Base-by-base conservation (phyloP, 2,113 vertebrate species). In the Elephas maximus region DNA sequence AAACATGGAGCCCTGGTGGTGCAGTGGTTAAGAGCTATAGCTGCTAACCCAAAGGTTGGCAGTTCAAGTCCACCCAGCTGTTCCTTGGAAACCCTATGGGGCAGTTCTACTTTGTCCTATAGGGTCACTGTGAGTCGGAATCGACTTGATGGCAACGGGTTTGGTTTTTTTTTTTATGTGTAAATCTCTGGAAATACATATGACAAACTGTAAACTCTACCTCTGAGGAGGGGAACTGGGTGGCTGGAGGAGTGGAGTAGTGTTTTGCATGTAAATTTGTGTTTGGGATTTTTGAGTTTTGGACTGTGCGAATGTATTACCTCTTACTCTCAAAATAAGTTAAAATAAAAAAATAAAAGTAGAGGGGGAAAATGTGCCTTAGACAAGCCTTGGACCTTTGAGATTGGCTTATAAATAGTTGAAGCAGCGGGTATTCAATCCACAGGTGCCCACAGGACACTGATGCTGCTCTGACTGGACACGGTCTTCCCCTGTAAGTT, bases 401-500 rank as follows among this genome's bases (percentile, higher is more conserved):
- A 30, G 41, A 45, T 37, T 10, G 71, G 73, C 11, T 53, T 20
- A 37, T 48, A 6, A 17, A 15, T 0, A 41, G 51, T 33, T 28
- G 9, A 41, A 62, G 71, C 1, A 8, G 44, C 17, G 30, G 18
- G 0, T 0, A 5, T 5, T 21, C 6, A 6, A 26, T 1, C 28
- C 23, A 9, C 23, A 51, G 81, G 41, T 5, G 15, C 14, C 74
- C 51, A 21, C 9, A 4, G 26, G 71, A 5, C 0, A 6, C 26
- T 3, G 24, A 5, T 6, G 37, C 11, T 45, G n/a, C 53, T 48
- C 30, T 2, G 17, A 18, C 4, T 6, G 1, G 1, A 3, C 18
- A 23, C 44, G 0, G 2, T 3, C 0, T 0, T 33, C 57, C 41
- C n/a, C 28, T 17, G 26, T 1, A 44, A 2, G 1, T 5, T 8